Conservation (phyloP, 2,888 invertebrate genomes). For the Tetheella fluctuosa region DNA sequence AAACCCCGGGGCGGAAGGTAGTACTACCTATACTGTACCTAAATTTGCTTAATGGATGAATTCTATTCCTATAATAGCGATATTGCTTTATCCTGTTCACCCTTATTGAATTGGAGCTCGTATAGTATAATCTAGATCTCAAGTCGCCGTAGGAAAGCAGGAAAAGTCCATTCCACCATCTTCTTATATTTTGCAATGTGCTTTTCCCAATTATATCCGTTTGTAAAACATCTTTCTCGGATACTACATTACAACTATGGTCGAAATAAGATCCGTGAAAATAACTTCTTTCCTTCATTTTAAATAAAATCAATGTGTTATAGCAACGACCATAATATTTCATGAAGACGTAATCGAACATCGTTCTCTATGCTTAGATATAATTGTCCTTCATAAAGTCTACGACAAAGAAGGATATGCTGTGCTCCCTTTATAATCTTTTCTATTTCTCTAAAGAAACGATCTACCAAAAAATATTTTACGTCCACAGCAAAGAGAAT, state of each 20-base stretch:
- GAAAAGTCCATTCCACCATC: conserved; percentile 51
- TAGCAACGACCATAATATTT: too few relatives aligned
- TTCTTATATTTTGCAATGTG: conserved; percentile 22
- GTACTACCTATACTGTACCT: conserved; percentile 24
- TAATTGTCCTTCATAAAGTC: too few relatives aligned
- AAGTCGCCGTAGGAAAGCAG: conserved; percentile 43
- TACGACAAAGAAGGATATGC: too few relatives aligned
- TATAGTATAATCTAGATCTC: conserved; percentile 40
- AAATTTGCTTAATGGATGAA: conserved; percentile 54
- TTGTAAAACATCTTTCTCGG: conserved; percentile 47
- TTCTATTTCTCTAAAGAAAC: too few relatives aligned
- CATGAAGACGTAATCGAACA: too few relatives aligned
- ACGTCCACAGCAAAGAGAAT: too few relatives aligned
- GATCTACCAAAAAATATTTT: too few relatives aligned
- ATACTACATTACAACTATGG: conserved; percentile 41
- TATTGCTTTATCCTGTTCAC: conserved; percentile 47
- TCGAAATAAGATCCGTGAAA: conserved; percentile 44
- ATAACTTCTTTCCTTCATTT: conserved; percentile 31
- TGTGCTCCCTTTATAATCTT: too few relatives aligned
- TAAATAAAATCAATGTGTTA: too few relatives aligned
- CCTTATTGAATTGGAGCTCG: conserved; percentile 46
- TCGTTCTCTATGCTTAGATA: too few relatives aligned
- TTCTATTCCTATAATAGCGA: conserved; percentile 34
- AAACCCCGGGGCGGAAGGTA: too few relatives aligned
- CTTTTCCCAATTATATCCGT: conserved; percentile 37